These are phyloP conservation scores for Lepidotrigona ventralis DNA, from an alignment of 1,140 invertebrate species.

Conservation along the genomic window DNA sequence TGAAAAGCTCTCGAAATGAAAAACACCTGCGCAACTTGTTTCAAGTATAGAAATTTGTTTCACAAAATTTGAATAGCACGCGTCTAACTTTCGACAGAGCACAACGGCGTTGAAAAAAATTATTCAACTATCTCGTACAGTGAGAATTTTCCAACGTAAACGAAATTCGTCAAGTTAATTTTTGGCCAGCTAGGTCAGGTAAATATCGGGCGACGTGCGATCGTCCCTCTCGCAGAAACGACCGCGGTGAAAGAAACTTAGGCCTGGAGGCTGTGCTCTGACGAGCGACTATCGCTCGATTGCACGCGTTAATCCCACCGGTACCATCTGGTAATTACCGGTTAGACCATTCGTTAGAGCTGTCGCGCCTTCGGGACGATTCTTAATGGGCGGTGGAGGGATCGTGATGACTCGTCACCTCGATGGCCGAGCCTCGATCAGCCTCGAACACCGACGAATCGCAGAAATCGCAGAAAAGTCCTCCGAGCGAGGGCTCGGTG, in stretches of 20 bases:
- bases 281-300: conserved; percentile 4
- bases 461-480: conserved; percentile 11
- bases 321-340: conserved; percentile 28
- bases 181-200: too few relatives aligned
- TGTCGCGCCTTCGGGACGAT: conserved; percentile 37
- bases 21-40: too few relatives aligned
- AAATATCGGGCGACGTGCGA: not conserved
- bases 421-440: conserved; percentile 21
- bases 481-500: conserved; percentile 32
- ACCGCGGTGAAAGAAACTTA: not conserved
- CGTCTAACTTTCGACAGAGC: too few relatives aligned
- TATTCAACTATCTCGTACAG: too few relatives aligned
- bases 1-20: too few relatives aligned
- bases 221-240: not conserved
- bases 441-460: conserved; percentile 18
- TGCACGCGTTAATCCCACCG: conserved; percentile 16
- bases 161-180: too few relatives aligned
- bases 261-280: not conserved
- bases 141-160: too few relatives aligned
- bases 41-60: too few relatives aligned
- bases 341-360: conserved; percentile 44
- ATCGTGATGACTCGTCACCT: not conserved
- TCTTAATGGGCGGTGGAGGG: conserved; percentile 14
- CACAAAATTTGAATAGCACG: too few relatives aligned
- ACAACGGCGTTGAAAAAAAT: too few relatives aligned